These are phyloP conservation scores for Psettodes erumei DNA, from an alignment of 2,113 vertebrate genomes.

Conservation along the genomic window DNA sequence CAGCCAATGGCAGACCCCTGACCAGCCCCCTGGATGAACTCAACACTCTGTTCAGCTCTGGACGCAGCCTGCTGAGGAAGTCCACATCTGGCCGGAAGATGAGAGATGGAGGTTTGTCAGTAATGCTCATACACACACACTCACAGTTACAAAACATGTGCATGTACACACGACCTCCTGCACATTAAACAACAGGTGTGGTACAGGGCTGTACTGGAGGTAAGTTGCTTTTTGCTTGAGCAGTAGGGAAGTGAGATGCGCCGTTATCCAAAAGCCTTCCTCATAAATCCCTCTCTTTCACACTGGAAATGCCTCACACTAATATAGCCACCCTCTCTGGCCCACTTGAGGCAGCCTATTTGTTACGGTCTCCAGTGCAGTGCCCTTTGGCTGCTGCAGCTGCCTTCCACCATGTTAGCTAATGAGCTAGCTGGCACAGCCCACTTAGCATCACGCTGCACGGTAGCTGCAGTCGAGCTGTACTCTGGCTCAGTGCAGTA, in stretches of 20 bases:
- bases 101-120: slow-evolving; percentile 89
- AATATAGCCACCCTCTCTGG: slow-evolving; percentile 52
- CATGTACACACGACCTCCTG: slow-evolving; percentile 23
- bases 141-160: too few relatives aligned
- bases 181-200: slow-evolving; percentile 4
- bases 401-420: slow-evolving; percentile 51
- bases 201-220: neutral
- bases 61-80: slow-evolving; percentile 90
- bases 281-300: slow-evolving; percentile 10
- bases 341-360: slow-evolving; percentile 54
- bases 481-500: neutral
- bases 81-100: slow-evolving; percentile 91
- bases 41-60: slow-evolving; percentile 93
- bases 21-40: slow-evolving; percentile 96
- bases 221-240: slow-evolving; percentile 21
- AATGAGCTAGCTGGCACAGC: slow-evolving; percentile 54
- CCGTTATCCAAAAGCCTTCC: slow-evolving; percentile 4
- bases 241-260: slow-evolving; percentile 1
- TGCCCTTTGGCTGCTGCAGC: slow-evolving; percentile 63
- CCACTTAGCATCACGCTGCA: slow-evolving; percentile 36
- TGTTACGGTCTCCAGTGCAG: slow-evolving; percentile 44
- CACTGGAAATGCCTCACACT: slow-evolving; percentile 29
- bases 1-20: slow-evolving; percentile 87
- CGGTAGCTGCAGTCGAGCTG: slow-evolving; percentile 20
- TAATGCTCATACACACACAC: slow-evolving; percentile 11